These are phyloP conservation scores for Argentina silus DNA, from an alignment of 2,797 vertebrate species.

Conservation along the genomic window DNA sequence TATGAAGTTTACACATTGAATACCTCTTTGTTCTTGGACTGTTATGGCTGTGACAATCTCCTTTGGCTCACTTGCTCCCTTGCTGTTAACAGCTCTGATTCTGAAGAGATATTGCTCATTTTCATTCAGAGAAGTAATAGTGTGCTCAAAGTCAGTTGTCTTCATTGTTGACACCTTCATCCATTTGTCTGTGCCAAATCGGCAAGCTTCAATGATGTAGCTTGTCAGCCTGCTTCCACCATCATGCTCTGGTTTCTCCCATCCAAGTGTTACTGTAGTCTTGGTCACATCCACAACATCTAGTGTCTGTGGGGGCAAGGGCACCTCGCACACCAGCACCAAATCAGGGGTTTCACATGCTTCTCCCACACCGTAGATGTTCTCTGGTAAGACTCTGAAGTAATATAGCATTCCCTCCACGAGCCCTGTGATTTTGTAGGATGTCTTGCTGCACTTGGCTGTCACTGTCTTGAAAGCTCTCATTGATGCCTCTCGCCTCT, in stretches of 20 bases:
- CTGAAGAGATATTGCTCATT: conserved; percentile 95
- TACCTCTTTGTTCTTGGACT: conserved; percentile 95
- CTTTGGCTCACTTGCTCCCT: conserved; percentile 90
- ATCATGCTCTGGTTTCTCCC: conserved; percentile 97
- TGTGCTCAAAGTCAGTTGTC: conserved; percentile 88
- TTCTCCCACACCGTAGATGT: conserved; percentile 97
- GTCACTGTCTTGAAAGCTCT: conserved; percentile 98
- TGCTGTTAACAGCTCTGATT: conserved; percentile 92
- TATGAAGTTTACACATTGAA: conserved; percentile 26
- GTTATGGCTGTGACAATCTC: conserved; percentile 91
- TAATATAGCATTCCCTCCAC: conserved; percentile 96
- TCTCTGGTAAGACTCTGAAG: conserved; percentile 96
- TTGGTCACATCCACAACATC: conserved; percentile 94
- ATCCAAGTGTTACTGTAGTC: conserved; percentile 88
- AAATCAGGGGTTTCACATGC: conserved; percentile 90
- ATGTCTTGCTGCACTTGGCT: conserved; percentile 94
- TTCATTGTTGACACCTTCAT: conserved; percentile 96
- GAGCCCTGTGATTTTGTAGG: conserved; percentile 90
- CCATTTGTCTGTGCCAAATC: conserved; percentile 94
- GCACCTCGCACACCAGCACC: conserved; percentile 93
- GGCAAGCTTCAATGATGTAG: conserved; percentile 95
- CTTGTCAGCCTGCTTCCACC: conserved; percentile 93
- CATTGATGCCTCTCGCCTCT: conserved; percentile 97
- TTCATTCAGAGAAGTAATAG: conserved; percentile 94
- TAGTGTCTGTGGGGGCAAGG: conserved; percentile 88